Conservation (phyloP, 2,888 invertebrate species). For the Apomyelois bistriatella region DNA sequence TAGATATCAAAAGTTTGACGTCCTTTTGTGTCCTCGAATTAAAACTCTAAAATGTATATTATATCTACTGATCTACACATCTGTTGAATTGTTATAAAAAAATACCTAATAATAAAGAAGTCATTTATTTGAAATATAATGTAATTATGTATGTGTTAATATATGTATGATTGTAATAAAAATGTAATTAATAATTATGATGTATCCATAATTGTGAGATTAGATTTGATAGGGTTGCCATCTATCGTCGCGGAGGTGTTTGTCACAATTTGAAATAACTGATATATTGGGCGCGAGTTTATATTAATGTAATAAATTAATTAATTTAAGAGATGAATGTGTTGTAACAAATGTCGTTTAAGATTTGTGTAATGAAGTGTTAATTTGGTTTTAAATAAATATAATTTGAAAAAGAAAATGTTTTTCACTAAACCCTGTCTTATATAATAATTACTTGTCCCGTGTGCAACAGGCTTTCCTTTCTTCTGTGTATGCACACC, state of each 20-base stretch:
- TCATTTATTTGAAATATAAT: too few species aligned
- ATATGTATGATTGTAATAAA: constrained; percentile 13
- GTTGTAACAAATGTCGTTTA: constrained; percentile 53
- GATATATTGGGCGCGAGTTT: constrained; percentile 25
- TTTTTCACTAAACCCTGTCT: neutral
- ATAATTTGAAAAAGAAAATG: constrained; percentile 39
- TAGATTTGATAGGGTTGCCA: neutral
- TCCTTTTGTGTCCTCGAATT: too few species aligned
- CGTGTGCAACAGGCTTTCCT: too few species aligned
- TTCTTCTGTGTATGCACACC: too few species aligned
- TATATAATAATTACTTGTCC: too few species aligned
- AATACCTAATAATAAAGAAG: too few species aligned
- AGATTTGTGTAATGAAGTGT: constrained; percentile 68
- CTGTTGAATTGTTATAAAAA: too few species aligned
- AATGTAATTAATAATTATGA: constrained; percentile 26
- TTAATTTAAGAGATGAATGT: constrained; percentile 51
- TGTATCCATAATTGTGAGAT: constrained; percentile 26
- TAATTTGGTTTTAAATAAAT: constrained; percentile 69
- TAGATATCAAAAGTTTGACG: too few species aligned
- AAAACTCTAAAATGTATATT: too few species aligned
- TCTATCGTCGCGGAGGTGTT: neutral
- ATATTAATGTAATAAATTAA: constrained; percentile 26
- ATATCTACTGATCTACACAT: too few species aligned
- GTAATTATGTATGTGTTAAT: neutral
- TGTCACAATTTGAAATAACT: constrained; percentile 20